Evolutionary conservation across 2,797 vertebrate genomes (phyloP).

Genomic region (Hypotaenidia okinawae): DNA sequence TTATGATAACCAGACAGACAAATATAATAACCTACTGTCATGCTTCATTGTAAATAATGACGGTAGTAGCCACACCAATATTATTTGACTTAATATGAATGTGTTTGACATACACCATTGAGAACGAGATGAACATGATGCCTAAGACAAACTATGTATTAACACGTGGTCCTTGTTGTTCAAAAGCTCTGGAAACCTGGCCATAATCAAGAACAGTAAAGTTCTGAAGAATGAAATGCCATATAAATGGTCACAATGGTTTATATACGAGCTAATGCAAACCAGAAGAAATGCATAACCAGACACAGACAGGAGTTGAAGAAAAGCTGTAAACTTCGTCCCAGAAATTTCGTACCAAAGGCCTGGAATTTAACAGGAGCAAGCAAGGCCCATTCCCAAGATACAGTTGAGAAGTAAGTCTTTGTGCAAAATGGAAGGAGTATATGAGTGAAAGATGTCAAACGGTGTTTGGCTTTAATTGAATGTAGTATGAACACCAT

Average conservation of each 20-base stretch:
- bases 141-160: neutral
- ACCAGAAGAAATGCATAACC: neutral
- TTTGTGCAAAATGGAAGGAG: neutral
- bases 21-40: neutral
- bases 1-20: slow-evolving; percentile 27
- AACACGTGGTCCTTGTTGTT: neutral
- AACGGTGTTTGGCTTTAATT: slow-evolving; percentile 1
- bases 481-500: neutral
- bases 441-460: neutral
- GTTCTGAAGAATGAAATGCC: neutral
- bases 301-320: neutral
- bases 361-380: neutral
- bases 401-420: neutral
- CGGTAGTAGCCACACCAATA: neutral
- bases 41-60: slow-evolving; percentile 19
- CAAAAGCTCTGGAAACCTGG: neutral
- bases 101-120: neutral
- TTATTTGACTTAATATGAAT: slow-evolving; percentile 2
- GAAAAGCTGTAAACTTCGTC: neutral
- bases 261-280: neutral
- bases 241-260: neutral
- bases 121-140: neutral
- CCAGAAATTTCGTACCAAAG: neutral
- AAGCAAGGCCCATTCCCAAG: neutral
- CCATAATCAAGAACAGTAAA: neutral